A percentile compares a stretch with the other conserved stretches of the same genome.
phyloP scores from a whole-genome alignment of 2,113 vertebrate genomes.

The Dryoscopus gambensis region DNA sequence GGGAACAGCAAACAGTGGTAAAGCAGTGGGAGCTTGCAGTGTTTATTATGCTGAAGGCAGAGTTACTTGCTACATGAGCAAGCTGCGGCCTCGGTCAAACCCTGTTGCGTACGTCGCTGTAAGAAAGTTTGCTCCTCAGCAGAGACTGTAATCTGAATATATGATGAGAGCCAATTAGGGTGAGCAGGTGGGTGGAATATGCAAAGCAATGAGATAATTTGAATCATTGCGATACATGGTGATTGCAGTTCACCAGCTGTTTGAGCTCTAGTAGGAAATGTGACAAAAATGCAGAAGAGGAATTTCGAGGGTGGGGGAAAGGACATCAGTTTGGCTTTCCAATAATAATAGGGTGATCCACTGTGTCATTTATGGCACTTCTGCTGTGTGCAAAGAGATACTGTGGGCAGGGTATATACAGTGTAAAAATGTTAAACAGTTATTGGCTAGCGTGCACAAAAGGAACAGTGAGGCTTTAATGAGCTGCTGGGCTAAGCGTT shows the following conservation, averaged over 20 bases:
- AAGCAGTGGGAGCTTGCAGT: too few species aligned
- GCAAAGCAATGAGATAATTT: neutral
- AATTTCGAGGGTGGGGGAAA: neutral
- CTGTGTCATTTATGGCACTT: neutral
- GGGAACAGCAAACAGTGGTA: too few species aligned
- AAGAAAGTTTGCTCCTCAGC: neutral
- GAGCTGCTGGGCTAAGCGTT: neutral
- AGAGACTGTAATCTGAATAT: neutral
- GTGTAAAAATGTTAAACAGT: neutral
- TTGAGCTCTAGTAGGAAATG: neutral
- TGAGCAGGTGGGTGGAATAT: constrained; percentile 1
- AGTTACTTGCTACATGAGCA: neutral
- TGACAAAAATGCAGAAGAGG: neutral
- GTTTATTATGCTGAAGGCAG: neutral
- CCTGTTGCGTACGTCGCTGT: neutral
- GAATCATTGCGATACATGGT: neutral
- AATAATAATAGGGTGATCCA: neutral
- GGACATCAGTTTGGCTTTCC: neutral
- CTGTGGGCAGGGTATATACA: neutral
- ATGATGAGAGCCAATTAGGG: neutral
- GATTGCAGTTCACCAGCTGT: neutral
- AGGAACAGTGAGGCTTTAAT: neutral
- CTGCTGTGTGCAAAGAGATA: neutral
- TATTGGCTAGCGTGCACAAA: neutral
- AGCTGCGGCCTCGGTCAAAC: neutral